Base-by-base conservation (phyloP, 2,888 invertebrate genomes). In the Leptogaster cylindrica region DNA sequence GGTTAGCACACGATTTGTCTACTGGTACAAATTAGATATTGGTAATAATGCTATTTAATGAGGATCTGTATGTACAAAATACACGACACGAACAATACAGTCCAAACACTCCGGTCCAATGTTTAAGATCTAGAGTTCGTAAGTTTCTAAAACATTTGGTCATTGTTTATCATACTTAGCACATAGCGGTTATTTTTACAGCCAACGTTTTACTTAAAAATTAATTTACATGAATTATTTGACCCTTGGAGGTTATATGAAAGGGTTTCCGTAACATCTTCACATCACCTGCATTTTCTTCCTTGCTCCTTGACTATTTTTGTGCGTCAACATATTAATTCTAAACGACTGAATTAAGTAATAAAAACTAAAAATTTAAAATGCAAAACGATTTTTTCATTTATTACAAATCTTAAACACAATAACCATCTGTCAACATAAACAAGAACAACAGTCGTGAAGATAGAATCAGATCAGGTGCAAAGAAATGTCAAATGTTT, bases 251-350 rank as follows among this genome's bases (percentile, higher is more conserved):
- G 58, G 58, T 58, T 58, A 58, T 58, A 58, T 58, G 41, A 58
- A 58, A 52, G 33, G 18, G 12, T 18, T 4, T 46, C 6, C 20
- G 31, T 5, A 48, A 31, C 20, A 18, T 8, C 4, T 12, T 12
- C 14, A 23, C 18, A 50, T 31, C 75, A 81, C 81, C 80, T 97
- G 85, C 76, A 81, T 81, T 78, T 81, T 81, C 74, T 82, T 82
- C 71, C 82, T 78, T 73, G 78, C 77, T 68, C 75, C 79, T 74
- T 80, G 80, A 73, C 80, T 80, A 77, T 77, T 78, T 77, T 82
- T 82, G 75, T 82, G 82, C 76, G 80, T 78, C 77, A 82, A 79
- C 82, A 82, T 82, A 65, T 65, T 65, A 65, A 36, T 50, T 31
- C 50, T 51, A 39, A 65, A 39, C 12, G 39, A 65, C 48, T 39